These are phyloP conservation scores for Pelosia muscerda DNA, from an alignment of 2,888 invertebrate genomes.

Conservation along the genomic window DNA sequence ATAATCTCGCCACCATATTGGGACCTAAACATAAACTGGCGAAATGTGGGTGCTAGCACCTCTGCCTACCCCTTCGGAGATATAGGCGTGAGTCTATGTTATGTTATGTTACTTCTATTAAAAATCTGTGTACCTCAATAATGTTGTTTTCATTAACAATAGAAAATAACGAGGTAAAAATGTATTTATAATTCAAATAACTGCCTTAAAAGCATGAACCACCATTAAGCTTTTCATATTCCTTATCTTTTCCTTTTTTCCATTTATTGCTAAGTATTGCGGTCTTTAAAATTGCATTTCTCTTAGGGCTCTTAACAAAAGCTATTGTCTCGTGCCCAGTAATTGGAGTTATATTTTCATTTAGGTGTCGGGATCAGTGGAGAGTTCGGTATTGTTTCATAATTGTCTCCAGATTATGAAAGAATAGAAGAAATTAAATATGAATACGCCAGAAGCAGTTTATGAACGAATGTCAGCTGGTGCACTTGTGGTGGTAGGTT, in stretches of 20 bases:
- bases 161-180: neutral
- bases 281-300: constrained; percentile 46
- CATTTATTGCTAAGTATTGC: constrained; percentile 29
- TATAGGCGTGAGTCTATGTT: too few relatives aligned
- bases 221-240: constrained; percentile 39
- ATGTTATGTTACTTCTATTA: too few relatives aligned
- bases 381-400: constrained; percentile 41
- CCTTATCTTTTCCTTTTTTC: constrained; percentile 28
- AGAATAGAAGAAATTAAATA: constrained; percentile 2
- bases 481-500: too few relatives aligned
- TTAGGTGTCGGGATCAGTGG: constrained; percentile 26
- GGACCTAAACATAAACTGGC: too few relatives aligned
- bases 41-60: too few relatives aligned
- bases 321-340: constrained; percentile 43
- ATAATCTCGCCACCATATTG: too few relatives aligned
- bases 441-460: neutral
- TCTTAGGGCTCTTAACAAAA: constrained; percentile 41
- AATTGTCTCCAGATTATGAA: constrained; percentile 32
- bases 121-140: too few relatives aligned
- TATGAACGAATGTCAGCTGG: too few relatives aligned
- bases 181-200: neutral
- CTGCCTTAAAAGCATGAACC: neutral
- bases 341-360: constrained; percentile 49
- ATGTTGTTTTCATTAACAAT: too few relatives aligned
- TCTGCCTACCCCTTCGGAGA: too few relatives aligned